Evolutionary conservation across 1,140 invertebrate genomes (phyloP), one percentile per base, ranked within the genome.

Genomic region (Neoseiulus cucumeris): DNA sequence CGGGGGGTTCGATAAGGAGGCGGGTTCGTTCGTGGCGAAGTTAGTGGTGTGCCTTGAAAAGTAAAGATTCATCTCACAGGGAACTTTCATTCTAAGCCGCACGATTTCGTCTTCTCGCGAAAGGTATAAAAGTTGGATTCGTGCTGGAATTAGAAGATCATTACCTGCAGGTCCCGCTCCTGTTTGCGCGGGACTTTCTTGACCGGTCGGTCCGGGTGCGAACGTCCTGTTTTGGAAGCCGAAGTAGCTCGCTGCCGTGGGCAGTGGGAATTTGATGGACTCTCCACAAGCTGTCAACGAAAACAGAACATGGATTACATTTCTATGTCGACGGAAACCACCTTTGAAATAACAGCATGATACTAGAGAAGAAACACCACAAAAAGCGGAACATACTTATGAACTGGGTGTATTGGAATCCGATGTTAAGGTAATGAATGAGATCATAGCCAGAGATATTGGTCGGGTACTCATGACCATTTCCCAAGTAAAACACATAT

Each of bases 391-490:
- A 59, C 51, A 20, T 25, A 59, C 51, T 29, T 25, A 59, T 17
- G 22, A 29, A 59, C 22, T 59, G 51, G 33, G 51, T 59, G 51
- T 59, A 59, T 33, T 59, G 51, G 22, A 29, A 59, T 20, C 51
- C 51, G 51, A 59, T 59, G 51, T 59, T 59, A 25, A 59, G 51
- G 51, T 59, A 59, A 25, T 59, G 51, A 20, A 25, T 25, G 14
- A 59, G 51, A 25, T 59, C 33, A 17, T 33, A 14, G 14, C 51
- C 51, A 20, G 33, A 59, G 17, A 59, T 59, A 14, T 25, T 59
- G 1, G 51, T 59, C 9, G 51, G 51, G 33, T 59, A 59, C 22
- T 59, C 51, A 6, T 59, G 51, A 29, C 51, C 51, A 25, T 59
- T 59, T 25, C 33, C 51, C 17, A 59, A 25, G 14, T 29, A 33